These are phyloP conservation scores for Oncorhynchus mykiss DNA, from an alignment of 2,113 vertebrate genomes.

Conservation along the genomic window DNA sequence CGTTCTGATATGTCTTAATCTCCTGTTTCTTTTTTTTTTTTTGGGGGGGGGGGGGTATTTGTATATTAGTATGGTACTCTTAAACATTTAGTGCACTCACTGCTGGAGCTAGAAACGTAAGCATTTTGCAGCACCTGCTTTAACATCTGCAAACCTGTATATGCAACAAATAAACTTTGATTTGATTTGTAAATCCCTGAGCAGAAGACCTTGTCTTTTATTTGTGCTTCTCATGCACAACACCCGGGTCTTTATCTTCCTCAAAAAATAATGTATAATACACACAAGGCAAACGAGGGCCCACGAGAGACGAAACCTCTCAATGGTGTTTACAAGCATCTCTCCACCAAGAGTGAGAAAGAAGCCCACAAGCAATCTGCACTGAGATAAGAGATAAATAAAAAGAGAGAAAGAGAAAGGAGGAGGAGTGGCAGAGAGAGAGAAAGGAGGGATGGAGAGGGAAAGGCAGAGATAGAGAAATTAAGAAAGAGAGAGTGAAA, in stretches of 20 bases:
- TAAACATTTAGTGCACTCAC: no score
- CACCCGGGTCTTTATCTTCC: slow-evolving; percentile 29
- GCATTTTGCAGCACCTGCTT: no score
- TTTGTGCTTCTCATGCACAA: background rate
- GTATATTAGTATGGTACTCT: no score
- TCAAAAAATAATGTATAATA: slow-evolving; percentile 37
- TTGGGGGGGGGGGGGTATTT: no score
- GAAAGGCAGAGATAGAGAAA: slow-evolving; percentile 5
- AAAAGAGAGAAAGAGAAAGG: background rate
- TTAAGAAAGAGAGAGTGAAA: background rate
- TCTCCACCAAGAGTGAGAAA: slow-evolving; percentile 27
- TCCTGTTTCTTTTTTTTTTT: no score
- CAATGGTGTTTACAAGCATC: slow-evolving; percentile 50
- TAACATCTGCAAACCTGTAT: no score
- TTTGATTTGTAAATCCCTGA: background rate
- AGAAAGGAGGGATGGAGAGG: slow-evolving; percentile 3
- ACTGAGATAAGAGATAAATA: slow-evolving; percentile 3
- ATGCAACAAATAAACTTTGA: no score
- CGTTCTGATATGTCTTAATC: no score
- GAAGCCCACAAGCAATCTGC: slow-evolving; percentile 36
- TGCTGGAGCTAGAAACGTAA: no score
- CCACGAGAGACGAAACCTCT: slow-evolving; percentile 40
- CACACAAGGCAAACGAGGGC: slow-evolving; percentile 32
- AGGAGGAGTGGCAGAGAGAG: slow-evolving; percentile 3
- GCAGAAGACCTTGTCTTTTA: slow-evolving; percentile 18